A percentile compares a stretch with the other conserved stretches of the same genome.
Conservation (phyloP, 1,140 invertebrate genomes). For the Elysia chlorotica region DNA sequence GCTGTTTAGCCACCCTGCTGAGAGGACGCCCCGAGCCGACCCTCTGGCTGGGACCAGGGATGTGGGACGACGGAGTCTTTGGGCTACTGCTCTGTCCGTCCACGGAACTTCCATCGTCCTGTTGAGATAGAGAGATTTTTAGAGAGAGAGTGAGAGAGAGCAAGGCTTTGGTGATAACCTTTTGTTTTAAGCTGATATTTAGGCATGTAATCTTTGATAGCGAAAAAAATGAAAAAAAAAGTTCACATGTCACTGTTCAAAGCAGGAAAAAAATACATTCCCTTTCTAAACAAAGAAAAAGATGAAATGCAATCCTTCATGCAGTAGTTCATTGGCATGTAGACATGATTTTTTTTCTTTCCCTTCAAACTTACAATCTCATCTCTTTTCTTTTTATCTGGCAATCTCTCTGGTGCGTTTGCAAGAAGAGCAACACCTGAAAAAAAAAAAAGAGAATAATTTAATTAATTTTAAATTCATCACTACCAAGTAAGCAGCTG, state of each 20-base stretch:
- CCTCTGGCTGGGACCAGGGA: not conserved
- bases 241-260: not conserved
- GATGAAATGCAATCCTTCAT: too few relatives aligned
- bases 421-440: constrained; percentile 85
- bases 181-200: too few relatives aligned
- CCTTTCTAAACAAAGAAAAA: not conserved
- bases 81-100: too few relatives aligned
- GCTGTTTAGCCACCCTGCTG: constrained; percentile 47
- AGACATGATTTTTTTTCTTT: too few relatives aligned
- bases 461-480: too few relatives aligned
- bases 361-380: constrained; percentile 30
- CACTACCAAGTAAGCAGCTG: too few relatives aligned
- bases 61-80: not conserved
- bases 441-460: not conserved
- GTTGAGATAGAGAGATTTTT: too few relatives aligned
- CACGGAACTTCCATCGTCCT: constrained; percentile 14
- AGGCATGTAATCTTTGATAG: too few relatives aligned
- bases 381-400: constrained; percentile 58
- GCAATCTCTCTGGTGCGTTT: constrained; percentile 76
- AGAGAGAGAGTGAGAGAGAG: too few relatives aligned
- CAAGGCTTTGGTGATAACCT: too few relatives aligned
- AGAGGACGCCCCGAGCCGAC: constrained; percentile 29
- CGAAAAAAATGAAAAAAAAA: too few relatives aligned
- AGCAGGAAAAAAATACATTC: not conserved
- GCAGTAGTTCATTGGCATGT: too few relatives aligned